Base-by-base conservation (phyloP, 2,888 invertebrate species). In the Orthonevra nobilis region DNA sequence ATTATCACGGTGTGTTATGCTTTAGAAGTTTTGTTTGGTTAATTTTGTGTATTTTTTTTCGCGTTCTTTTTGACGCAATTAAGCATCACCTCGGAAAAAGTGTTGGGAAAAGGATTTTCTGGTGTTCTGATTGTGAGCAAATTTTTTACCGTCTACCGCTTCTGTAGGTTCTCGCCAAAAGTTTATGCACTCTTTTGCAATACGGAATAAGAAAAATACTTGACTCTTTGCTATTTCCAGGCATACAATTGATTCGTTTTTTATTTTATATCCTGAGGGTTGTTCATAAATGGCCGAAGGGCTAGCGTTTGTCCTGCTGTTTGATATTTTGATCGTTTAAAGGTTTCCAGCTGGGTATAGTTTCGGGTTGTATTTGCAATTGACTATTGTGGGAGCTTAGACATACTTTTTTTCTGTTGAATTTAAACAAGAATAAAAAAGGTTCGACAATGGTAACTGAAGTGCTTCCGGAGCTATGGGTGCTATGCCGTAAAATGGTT, bases 141-240 rank as follows among this genome's bases (percentile, higher is more conserved):
- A 60, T 66, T 46, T 56, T 79, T 79, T 66, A 79, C 19, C 73
- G 79, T 79, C 79, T 79, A 73, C 79, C 79, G 79, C 79, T 72
- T 73, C 79, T 58, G 77, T 66, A 66, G 72, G 70, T 64, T 64
- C 63, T 60, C 68, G 61, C 54, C 30, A 36, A 75, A 75, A 58
- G 40, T 69, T 75, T 75, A 56, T 32, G 12, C 3, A 20, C 14
- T 20, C 5, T 17, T 17, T 54, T 40, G 15, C 19, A 12, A 12
- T 50, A 5, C 30, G 20, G 32, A 44, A 19, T n/a, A 10, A 12
- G n/a, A 9, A 9, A 14, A 6, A 19, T 3, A 30, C 56, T 17
- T 7, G 60, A 66, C 68, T 54, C 44, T 70, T 70, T 70, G 34
- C 36, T 56, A 42, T 74, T 40, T 61, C 36, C 36, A 54, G 14